Evolutionary conservation across 2,797 vertebrate genomes (phyloP), one percentile per base, ranked within the genome.

Genomic region (Oreortyx pictus): DNA sequence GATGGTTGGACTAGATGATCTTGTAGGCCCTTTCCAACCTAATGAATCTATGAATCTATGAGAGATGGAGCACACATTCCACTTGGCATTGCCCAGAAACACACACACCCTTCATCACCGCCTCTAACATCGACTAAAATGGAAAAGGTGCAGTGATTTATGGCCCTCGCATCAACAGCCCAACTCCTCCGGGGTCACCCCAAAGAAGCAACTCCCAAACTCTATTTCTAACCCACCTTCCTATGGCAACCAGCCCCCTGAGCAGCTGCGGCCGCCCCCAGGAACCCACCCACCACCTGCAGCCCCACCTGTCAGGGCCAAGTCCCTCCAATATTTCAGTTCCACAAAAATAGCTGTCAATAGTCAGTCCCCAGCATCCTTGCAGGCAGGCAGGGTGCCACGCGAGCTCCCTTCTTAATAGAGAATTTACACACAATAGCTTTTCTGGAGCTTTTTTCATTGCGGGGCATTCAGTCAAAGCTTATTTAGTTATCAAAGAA

Each of bases 401-500:
- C 5, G 49, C 4, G 14, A 64, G 41, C 46, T 81, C 27, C 0
- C 31, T 81, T 47, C 81, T 86, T 17, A 12, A 35, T 22, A 50
- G n/a, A 43, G 49, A 91, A 91, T 93, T 93, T 23, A 74, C 88
- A 76, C 92, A 64, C 57, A 76, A 35, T 75, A 57, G 78, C 41
- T 88, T 79, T 73, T 61, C 72, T 50, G 41, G 70, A 70, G 64
- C 43, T 47, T 66, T 65, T 80, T 5, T 84, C 3, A 4, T 2
- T 44, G 84, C 4, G 3, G 57, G 65, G 37, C 60, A 23, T 52
- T 86, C 81, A 83, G 46, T 74, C 77, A 71, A 23, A 93, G 90
- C 68, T 83, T 89, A 84, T 87, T 94, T 83, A 88, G 87, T 83
- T 93, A 91, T 86, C 93, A 82, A 78, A 92, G 82, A 95, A 94